Evolutionary conservation across 2,797 vertebrate species (phyloP), one percentile per base, ranked within the genome.

Genomic region (Sebastes goodei): DNA sequence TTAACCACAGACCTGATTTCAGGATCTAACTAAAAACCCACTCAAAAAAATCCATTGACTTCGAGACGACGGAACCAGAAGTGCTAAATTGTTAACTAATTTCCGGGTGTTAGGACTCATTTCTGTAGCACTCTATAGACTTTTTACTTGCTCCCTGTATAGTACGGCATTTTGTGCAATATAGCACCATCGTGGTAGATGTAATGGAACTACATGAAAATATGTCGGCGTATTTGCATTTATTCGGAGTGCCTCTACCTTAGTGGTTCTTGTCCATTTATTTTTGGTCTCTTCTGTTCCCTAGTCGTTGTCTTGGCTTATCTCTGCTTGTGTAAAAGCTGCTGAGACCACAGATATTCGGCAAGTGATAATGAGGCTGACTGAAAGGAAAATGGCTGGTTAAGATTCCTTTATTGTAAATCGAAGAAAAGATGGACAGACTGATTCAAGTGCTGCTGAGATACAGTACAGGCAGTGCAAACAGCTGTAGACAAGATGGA

Each of bases 401-500:
- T 29, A 15, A 53, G 55, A 68, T 56, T 59, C n/a, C 5, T 72
- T 57, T 46, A 35, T n/a, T 35, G 29, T 49, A 30, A 77, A 64
- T 30, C 5, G 1, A 17, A 33, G n/a, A 33, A 27, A 78, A 68
- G 49, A 74, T 21, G 15, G 15, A 20, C 30, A 3, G 57, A 46
- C 21, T 57, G n/a, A 75, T 35, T 56, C 38, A 81, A 82, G 46
- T 49, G 46, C 60, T 67, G 46, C 62, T 55, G 42, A 76, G 11
- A 49, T 46, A 71, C 33, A 62, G 20, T 46, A 68, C 33, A 62
- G 30, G 29, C n/a, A 1, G 38, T 74, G 25, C 57, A 76, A 76
- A 68, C 49, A 71, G 64, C 68, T 8, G 25, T n/a, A 67, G 72
- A 79, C 46, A 78, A 83, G 70, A 85, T 52, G 23, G 56, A 69